Base-by-base conservation (phyloP, 53 echinoderm and acorn worm species). In the Paracentrotus lividus region DNA sequence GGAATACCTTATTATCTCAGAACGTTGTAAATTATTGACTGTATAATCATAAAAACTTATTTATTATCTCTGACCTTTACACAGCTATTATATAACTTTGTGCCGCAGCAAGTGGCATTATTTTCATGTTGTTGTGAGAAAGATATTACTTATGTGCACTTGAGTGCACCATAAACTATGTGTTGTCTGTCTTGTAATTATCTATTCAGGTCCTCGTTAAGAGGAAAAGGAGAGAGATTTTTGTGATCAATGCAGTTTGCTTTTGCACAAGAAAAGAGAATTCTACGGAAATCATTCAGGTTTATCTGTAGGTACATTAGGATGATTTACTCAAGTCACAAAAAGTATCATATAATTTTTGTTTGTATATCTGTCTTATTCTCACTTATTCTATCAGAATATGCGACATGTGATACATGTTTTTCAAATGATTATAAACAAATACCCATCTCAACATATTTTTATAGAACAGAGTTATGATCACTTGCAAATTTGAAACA, bases 41-140 rank as follows among this genome's bases (percentile, higher is more conserved):
- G 53, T 78, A 92, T 92, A 92, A 78, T 52, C 78, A 40, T 77
- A 55, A 53, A 77, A 44, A 81, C 43, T 92, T 92, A 92, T 92
- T 92, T 92, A 92, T 92, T 92, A 21, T 92, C 92, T 54, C 55
- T 55, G 54, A 86, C 9, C 86, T 86, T 53, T 86, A 56, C 86
- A 56, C 81, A 81, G 81, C 81, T 81, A 81, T 81, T 81, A 81
- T 81, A 81, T 81, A 81, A 81, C 81, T 81, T 47, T 81, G 26
- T 81, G 81, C 81, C 47, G 47, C 81, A 81, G 81, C 81, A 81
- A 81, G 81, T 81, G 81, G 81, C 81, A 8, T 33, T 81, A 47
- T 81, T 81, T 44, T 47, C 27, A 45, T 44, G 44, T 47, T 18
- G 21, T 18, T 81, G 81, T 81, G 47, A 8, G 81, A 81, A 47